Percentiles rank a stretch among this genome's conserved stretches.
These are phyloP conservation scores for Ceratina calcarata DNA, from an alignment of 1,140 invertebrate genomes.

Conservation along the genomic window DNA sequence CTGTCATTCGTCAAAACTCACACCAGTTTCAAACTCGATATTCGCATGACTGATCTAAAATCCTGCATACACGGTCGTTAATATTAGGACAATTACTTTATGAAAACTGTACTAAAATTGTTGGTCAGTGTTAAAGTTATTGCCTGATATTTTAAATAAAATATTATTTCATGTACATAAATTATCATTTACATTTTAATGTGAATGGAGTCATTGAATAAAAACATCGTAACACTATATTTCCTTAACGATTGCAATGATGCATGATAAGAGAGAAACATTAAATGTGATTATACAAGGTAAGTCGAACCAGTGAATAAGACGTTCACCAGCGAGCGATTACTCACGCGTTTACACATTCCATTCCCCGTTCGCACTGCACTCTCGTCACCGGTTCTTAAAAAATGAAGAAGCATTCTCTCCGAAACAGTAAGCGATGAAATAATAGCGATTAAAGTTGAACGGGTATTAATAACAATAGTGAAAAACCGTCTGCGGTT, in stretches of 20 bases:
- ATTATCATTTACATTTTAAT: no score
- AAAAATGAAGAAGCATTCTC: neutral
- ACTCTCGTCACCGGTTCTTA: neutral
- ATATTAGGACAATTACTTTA: neutral
- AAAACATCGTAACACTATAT: no score
- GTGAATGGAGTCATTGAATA: no score
- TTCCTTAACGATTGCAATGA: no score
- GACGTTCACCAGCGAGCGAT: neutral
- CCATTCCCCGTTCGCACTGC: neutral
- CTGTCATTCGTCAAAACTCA: slow-evolving; percentile 29
- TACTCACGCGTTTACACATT: slow-evolving; percentile 18
- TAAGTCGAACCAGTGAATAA: neutral
- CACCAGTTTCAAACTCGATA: neutral
- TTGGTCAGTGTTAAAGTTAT: no score
- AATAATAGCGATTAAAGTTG: neutral
- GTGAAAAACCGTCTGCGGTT: neutral
- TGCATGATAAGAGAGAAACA: no score
- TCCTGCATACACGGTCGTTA: no score
- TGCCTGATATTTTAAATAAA: no score
- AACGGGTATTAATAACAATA: slow-evolving; percentile 6
- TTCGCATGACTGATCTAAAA: no score
- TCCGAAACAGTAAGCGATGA: neutral
- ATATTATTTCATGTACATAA: no score
- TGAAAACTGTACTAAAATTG: neutral
- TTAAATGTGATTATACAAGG: neutral